Evolutionary conservation across 1,140 invertebrate species (phyloP).

Genomic region (Polypedilum pembai): DNA sequence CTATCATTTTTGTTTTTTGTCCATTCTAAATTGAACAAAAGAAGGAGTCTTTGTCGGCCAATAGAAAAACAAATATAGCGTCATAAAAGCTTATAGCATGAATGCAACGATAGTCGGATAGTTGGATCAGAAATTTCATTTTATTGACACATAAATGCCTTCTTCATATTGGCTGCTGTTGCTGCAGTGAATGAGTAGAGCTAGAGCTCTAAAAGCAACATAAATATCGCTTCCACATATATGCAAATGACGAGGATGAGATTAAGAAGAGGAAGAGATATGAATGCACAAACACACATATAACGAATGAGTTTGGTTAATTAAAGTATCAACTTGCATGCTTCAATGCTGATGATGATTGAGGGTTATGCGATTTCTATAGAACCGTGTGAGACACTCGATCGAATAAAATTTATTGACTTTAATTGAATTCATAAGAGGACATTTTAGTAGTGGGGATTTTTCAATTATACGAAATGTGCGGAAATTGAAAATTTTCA

Average conservation of each 20-base stretch:
- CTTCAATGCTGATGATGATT: not conserved
- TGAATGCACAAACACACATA: not conserved
- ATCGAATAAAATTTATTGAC: not conserved
- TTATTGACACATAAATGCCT: not conserved
- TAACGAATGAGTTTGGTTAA: not conserved
- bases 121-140: not conserved
- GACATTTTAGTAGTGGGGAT: not conserved
- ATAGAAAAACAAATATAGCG: no score
- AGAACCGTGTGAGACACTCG: not conserved
- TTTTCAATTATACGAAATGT: no score
- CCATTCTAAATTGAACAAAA: no score
- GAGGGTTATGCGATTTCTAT: not conserved
- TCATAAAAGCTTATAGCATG: no score
- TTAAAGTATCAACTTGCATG: constrained; percentile 14
- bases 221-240: constrained; percentile 22
- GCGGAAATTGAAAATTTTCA: no score
- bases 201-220: not conserved
- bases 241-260: constrained; percentile 6
- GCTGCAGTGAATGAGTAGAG: no score
- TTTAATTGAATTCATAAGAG: not conserved
- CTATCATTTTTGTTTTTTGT: no score
- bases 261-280: not conserved
- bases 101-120: not conserved
- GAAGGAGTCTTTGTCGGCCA: no score
- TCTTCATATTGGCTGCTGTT: not conserved